Evolutionary conservation across 2,888 invertebrate genomes (phyloP).

Genomic region (Lucinisca nassula): DNA sequence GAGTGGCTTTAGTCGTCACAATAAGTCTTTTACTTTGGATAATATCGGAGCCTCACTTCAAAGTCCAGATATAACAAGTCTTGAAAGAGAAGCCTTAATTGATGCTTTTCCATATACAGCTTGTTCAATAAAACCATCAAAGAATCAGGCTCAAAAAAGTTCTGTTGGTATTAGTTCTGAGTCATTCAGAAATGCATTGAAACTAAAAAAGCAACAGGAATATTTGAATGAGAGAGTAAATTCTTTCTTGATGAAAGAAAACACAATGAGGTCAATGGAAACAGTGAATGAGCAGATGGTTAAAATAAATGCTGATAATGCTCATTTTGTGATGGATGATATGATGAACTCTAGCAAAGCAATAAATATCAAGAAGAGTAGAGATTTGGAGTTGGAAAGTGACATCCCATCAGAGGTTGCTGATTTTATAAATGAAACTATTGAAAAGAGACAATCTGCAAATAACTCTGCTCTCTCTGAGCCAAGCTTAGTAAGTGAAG

Average conservation of each 20-base stretch:
- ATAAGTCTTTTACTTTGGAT: neutral
- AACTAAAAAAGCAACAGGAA: slow-evolving; percentile 73
- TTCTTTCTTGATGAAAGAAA: slow-evolving; percentile 64
- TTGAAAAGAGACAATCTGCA: slow-evolving; percentile 50
- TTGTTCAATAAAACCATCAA: slow-evolving; percentile 44
- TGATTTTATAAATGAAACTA: slow-evolving; percentile 80
- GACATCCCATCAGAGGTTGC: slow-evolving; percentile 82
- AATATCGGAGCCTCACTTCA: slow-evolving; percentile 48
- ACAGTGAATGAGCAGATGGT: neutral
- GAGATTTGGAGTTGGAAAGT: neutral
- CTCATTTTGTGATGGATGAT: neutral
- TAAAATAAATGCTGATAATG: neutral
- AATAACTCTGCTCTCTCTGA: slow-evolving; percentile 48
- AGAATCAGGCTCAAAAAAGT: slow-evolving; percentile 62
- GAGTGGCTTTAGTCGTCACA: neutral
- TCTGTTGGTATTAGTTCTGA: slow-evolving; percentile 76
- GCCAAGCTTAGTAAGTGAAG: slow-evolving; percentile 28
- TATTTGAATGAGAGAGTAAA: slow-evolving; percentile 75
- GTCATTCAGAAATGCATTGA: slow-evolving; percentile 71
- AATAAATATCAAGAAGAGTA: neutral
- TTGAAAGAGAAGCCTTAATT: slow-evolving; percentile 82
- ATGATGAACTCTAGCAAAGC: neutral
- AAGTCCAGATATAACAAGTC: slow-evolving; percentile 76
- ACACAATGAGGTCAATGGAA: neutral
- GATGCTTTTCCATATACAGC: slow-evolving; percentile 72